phyloP scores from a whole-genome alignment of 1,140 invertebrate genomes.

The Camponotus vicinus region DNA sequence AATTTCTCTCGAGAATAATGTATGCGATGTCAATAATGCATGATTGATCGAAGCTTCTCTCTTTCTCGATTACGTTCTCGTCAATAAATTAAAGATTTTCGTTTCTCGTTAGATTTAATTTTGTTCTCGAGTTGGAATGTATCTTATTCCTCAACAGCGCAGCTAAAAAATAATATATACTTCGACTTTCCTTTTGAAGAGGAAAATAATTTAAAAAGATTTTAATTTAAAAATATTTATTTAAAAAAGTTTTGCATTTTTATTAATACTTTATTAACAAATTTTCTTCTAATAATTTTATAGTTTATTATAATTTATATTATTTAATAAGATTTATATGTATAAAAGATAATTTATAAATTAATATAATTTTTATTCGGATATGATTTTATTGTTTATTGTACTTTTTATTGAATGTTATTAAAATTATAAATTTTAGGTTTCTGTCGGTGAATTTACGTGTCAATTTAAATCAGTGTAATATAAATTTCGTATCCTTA shows the following conservation, averaged over 20 bases:
- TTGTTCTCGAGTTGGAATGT: background rate
- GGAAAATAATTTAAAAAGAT: background rate
- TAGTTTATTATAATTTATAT: too few species aligned
- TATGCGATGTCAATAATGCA: slow-evolving; percentile 47
- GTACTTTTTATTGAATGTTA: too few species aligned
- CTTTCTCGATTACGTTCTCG: slow-evolving; percentile 2
- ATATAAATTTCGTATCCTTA: background rate
- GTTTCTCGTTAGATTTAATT: background rate
- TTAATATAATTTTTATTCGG: too few species aligned
- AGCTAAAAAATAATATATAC: background rate
- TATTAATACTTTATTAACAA: too few species aligned
- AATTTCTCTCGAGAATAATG: slow-evolving; percentile 75
- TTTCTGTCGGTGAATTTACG: too few species aligned
- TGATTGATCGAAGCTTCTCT: slow-evolving; percentile 1
- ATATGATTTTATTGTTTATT: too few species aligned
- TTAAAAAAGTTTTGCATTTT: too few species aligned
- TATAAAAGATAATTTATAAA: too few species aligned
- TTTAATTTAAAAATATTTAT: too few species aligned
- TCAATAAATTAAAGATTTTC: slow-evolving; percentile 1
- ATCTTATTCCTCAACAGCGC: background rate
- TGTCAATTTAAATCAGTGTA: too few species aligned
- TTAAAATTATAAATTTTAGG: too few species aligned
- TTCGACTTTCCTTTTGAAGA: background rate
- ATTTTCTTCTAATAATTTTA: background rate
- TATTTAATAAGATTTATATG: too few species aligned